Evolutionary conservation across 2,888 invertebrate species (phyloP), one percentile per base, ranked within the genome.

Genomic region (Scaptomyza caliginosa): DNA sequence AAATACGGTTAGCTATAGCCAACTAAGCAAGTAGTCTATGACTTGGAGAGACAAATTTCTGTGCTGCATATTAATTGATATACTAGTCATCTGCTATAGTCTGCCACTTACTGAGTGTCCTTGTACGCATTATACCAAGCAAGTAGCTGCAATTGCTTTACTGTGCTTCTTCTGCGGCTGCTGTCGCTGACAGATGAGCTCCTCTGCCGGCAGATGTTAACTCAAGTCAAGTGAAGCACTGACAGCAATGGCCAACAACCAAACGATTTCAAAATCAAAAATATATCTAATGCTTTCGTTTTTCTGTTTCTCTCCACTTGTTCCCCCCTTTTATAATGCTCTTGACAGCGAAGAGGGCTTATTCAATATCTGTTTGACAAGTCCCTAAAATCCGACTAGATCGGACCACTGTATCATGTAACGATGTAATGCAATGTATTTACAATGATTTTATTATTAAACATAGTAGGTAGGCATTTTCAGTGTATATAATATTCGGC

Each of bases 211-310:
- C 26, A 26, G 24, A 34, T 16, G 30, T 30, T 11, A 4, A 5
- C 30, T n/a, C 40, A 4, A 34, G 8, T 36, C 19, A n/a, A 26
- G 26, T 43, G 16, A n/a, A 45, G 28, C 45, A 46, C 5, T 19
- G 45, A 19, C n/a, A 30, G 16, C 16, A 8, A 16, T 5, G 21
- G 36, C 23, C 38, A 45, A 30, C 13, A 32, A 17, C 13, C 17
- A 52, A 52, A 55, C 39, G 55, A 65, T 36, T 40, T 42, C 49
- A 60, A 64, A 62, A 80, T 80, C 77, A 80, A 79, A 72, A 77
- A 68, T 84, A 66, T 79, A 81, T 81, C 85, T 81, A 86, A 77
- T 87, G 74, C 40, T 51, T 52, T 67, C 24, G n/a, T 21, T 2
- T 16, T 38, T 4, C 7, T 28, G 3, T 19, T n/a, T n/a, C n/a